Base-by-base conservation (phyloP, 2,113 vertebrate genomes). In the Aramus guarauna region DNA sequence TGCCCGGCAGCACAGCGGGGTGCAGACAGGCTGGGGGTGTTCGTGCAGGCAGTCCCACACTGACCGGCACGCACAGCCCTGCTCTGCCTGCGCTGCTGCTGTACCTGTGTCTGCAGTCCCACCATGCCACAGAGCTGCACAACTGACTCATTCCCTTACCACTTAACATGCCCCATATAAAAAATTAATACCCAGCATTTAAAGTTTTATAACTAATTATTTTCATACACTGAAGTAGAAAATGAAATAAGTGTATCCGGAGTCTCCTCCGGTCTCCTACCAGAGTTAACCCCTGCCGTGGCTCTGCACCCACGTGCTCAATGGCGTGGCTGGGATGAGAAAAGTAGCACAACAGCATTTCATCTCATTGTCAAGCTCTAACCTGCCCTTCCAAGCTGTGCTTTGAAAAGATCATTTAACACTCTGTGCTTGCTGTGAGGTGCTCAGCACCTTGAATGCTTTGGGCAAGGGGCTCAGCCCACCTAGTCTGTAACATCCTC, bases 11-110 rank as follows among this genome's bases (percentile, higher is more conserved):
- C 23, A 16, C 15, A 22, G 50, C 0, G 9, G 24, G 60, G 58
- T 16, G 43, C 62, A 47, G 79, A 7, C 8, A 29, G 41, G 22
- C 41, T 9, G 0, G 30, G 29, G 37, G 20, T 8, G 23, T 15
- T 24, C 5, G 47, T 0, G 1, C 43, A 10, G 48, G 48, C 26
- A 48, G 73, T 9, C 47, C 79, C 12, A 1, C 1, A 2, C 23
- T 30, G 17, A 58, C 24, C 6, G 0, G 37, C 67, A 45, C 79
- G n/a, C 36, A 10, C 47, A 50, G 73, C 67, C 36, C 78, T 85
- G 90, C 71, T 72, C 43, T 53, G 34, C 68, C 34, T 2, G 3
- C 55, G 43, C 72, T 78, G 76, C 86, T 37, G 60, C 66, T 3
- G 0, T 30, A 2, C 58, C 34, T 4, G 22, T 15, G 79, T 6